Conservation (phyloP, 2,888 invertebrate species). For the Ochropacha duplaris region DNA sequence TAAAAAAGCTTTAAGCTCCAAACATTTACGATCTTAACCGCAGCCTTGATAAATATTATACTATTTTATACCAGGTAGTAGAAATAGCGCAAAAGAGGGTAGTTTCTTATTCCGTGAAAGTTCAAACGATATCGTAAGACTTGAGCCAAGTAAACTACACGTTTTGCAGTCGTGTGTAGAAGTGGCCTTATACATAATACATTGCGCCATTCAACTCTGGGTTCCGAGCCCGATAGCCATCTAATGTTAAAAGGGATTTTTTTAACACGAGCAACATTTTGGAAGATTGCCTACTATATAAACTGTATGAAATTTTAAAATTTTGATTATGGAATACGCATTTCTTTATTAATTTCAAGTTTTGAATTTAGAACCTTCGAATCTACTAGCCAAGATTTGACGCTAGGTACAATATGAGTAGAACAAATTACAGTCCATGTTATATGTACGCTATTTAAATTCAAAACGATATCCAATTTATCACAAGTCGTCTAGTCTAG, state of each 20-base stretch:
- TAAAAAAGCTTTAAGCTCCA: slow-evolving; percentile 1
- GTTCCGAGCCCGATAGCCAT: slow-evolving; percentile 18
- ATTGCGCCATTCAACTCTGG: slow-evolving; percentile 27
- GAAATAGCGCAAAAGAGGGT: neutral
- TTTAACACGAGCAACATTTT: neutral
- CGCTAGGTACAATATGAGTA: too few species aligned
- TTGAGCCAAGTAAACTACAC: slow-evolving; percentile 11
- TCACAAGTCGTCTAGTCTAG: too few species aligned
- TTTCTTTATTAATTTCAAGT: too few species aligned
- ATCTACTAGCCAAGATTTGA: too few species aligned
- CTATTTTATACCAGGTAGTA: neutral
- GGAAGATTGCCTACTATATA: neutral
- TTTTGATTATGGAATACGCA: too few species aligned
- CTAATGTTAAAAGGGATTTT: slow-evolving; percentile 4
- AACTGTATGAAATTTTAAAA: neutral
- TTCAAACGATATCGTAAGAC: slow-evolving; percentile 7
- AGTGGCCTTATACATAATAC: slow-evolving; percentile 40
- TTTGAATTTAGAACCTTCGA: too few species aligned
- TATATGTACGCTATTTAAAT: too few species aligned
- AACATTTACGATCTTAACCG: slow-evolving; percentile 9
- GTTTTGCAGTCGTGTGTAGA: slow-evolving; percentile 15
- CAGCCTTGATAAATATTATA: neutral
- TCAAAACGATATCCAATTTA: too few species aligned
- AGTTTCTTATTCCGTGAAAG: slow-evolving; percentile 3
- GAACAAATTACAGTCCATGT: too few species aligned